A percentile compares a stretch with the other conserved stretches of the same genome.
These are phyloP conservation scores for Dascyllus trimaculatus DNA, from an alignment of 2,113 vertebrate species.

Conservation along the genomic window DNA sequence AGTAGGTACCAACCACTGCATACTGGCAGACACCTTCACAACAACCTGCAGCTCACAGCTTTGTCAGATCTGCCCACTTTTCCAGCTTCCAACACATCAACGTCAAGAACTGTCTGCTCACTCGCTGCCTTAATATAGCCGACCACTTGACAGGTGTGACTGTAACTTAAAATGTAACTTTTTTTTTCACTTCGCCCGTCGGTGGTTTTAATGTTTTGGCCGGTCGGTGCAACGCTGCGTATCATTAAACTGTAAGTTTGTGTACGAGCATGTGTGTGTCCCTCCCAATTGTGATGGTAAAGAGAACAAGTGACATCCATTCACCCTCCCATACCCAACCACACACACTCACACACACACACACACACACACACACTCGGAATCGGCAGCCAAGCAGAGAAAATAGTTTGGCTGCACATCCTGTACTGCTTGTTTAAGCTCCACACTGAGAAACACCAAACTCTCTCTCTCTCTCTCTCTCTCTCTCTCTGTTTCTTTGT, in stretches of 20 bases:
- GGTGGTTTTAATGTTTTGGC: too few species aligned
- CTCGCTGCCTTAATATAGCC: too few species aligned
- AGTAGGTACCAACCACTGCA: too few species aligned
- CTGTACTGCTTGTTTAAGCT: constrained; percentile 80
- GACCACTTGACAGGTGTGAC: too few species aligned
- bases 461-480: constrained; percentile 66
- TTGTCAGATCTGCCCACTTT: too few species aligned
- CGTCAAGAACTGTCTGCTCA: too few species aligned
- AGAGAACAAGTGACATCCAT: constrained; percentile 55
- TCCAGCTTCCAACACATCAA: too few species aligned
- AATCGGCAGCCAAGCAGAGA: constrained; percentile 76
- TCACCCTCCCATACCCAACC: constrained; percentile 4
- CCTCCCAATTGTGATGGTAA: constrained; percentile 46
- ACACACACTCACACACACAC: constrained; percentile 43
- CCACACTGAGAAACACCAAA: constrained; percentile 75
- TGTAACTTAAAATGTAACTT: too few species aligned
- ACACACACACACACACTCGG: constrained; percentile 51
- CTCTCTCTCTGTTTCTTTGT: constrained; percentile 54
- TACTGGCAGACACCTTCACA: too few species aligned
- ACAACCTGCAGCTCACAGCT: too few species aligned
- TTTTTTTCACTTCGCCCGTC: too few species aligned
- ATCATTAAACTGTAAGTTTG: not conserved
- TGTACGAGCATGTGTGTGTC: constrained; percentile 14
- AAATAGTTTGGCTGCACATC: constrained; percentile 85
- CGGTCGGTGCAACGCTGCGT: not conserved